A percentile compares a stretch with the other conserved stretches of the same genome.
Conservation (phyloP, 1,140 invertebrate species). For the Mylabris phalerata region DNA sequence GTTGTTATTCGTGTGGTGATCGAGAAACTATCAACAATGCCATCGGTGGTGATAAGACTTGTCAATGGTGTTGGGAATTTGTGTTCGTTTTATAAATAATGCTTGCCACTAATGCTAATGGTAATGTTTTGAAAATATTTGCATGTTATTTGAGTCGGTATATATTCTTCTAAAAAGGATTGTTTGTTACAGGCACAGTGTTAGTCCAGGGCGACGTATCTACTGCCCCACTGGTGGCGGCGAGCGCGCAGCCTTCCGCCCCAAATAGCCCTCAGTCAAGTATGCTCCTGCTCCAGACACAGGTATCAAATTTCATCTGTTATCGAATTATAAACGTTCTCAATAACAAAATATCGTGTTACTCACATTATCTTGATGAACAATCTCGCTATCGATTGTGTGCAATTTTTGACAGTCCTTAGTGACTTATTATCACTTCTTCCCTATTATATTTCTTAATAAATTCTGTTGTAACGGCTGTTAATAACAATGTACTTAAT, state of each 20-base stretch:
- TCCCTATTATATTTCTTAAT: too few species aligned
- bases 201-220: constrained; percentile 41
- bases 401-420: too few species aligned
- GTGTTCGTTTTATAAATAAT: constrained; percentile 7
- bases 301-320: constrained; percentile 40
- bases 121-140: constrained; percentile 7
- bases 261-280: constrained; percentile 47
- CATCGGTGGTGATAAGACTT: too few species aligned
- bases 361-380: too few species aligned
- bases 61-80: background rate
- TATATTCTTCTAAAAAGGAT: background rate
- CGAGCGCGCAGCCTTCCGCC: constrained; percentile 37
- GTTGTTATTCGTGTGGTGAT: too few species aligned
- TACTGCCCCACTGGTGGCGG: constrained; percentile 40
- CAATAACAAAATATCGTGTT: too few species aligned
- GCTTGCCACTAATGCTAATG: constrained; percentile 19
- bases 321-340: background rate
- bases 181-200: constrained; percentile 37
- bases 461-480: too few species aligned
- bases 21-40: too few species aligned
- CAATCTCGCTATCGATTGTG: too few species aligned
- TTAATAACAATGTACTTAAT: too few species aligned
- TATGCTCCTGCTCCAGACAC: constrained; percentile 59
- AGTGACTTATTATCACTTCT: too few species aligned
- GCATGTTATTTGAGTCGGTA: constrained; percentile 2